phyloP scores from a whole-genome alignment of 2,113 vertebrate species.

The Pollachius pollachius region DNA sequence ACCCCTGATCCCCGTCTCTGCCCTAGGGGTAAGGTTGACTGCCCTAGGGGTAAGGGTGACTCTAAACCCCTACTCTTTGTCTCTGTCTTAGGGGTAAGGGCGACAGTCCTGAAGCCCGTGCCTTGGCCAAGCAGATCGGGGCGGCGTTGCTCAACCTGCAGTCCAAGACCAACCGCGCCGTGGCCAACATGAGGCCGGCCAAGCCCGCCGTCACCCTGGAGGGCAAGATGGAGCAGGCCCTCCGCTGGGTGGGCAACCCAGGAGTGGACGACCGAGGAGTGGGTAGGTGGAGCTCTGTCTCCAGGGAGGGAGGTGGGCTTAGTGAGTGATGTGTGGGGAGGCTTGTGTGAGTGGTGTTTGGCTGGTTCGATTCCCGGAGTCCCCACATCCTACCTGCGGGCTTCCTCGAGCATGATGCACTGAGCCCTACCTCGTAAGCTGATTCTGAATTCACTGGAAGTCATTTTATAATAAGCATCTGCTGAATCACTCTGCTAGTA shows the following conservation, averaged over 20 bases:
- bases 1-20: too few species aligned
- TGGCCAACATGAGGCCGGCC: constrained; percentile 91
- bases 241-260: constrained; percentile 94
- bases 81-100: constrained; percentile 85
- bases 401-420: constrained; percentile 4
- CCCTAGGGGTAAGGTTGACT: too few species aligned
- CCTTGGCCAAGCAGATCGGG: constrained; percentile 91
- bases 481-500: too few species aligned
- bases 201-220: constrained; percentile 95
- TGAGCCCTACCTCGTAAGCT: neutral
- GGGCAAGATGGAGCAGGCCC: constrained; percentile 97
- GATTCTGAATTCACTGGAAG: neutral
- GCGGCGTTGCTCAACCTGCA: constrained; percentile 90
- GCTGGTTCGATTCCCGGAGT: constrained; percentile 6
- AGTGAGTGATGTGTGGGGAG: too few species aligned
- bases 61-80: too few species aligned
- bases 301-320: neutral
- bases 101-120: constrained; percentile 91
- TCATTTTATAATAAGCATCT: too few species aligned
- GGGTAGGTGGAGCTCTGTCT: constrained; percentile 72
- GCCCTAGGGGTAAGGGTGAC: too few species aligned
- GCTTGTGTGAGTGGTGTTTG: neutral
- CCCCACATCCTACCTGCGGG: neutral
- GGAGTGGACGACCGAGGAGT: constrained; percentile 92
- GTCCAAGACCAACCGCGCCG: constrained; percentile 92